phyloP scores from a whole-genome alignment of 2,113 vertebrate genomes.

The Hystrix cristata region DNA sequence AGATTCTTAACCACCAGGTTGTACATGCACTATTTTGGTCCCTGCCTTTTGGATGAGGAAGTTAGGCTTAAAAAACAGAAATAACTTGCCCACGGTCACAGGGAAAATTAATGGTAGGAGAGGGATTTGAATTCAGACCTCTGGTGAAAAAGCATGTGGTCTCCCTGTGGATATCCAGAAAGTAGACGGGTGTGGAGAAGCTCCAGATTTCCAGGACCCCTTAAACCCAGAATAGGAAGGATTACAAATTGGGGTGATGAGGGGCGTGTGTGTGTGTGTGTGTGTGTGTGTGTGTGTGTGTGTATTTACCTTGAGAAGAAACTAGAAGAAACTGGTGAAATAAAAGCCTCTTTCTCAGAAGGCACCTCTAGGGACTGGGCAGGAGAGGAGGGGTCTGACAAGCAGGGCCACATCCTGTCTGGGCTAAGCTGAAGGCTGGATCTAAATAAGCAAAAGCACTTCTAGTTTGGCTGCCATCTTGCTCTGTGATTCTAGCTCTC shows the following conservation, averaged over 20 bases:
- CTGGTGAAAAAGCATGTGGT: neutral
- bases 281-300: neutral
- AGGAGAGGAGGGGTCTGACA: conserved; percentile 54
- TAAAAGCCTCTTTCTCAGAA: conserved; percentile 78
- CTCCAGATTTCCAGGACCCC: conserved; percentile 21
- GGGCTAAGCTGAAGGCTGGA: neutral
- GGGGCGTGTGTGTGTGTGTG: neutral
- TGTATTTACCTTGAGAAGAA: conserved; percentile 62
- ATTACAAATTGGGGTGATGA: conserved; percentile 7
- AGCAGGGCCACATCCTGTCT: conserved; percentile 32
- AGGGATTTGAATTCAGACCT: neutral
- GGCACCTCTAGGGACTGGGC: conserved; percentile 3
- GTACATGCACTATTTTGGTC: neutral
- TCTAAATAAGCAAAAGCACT: conserved; percentile 67
- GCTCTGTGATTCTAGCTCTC: neutral
- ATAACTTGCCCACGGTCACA: neutral
- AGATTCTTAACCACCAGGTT: neutral
- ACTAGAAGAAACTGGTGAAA: conserved; percentile 51
- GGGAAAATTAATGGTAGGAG: neutral
- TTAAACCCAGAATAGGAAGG: conserved; percentile 44
- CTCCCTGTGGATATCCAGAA: neutral
- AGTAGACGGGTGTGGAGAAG: neutral
- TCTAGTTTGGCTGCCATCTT: conserved; percentile 58
- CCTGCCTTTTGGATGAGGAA: conserved; percentile 43
- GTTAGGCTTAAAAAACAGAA: conserved; percentile 32